Evolutionary conservation across 2,113 vertebrate genomes (phyloP).

Genomic region (Gambusia affinis): DNA sequence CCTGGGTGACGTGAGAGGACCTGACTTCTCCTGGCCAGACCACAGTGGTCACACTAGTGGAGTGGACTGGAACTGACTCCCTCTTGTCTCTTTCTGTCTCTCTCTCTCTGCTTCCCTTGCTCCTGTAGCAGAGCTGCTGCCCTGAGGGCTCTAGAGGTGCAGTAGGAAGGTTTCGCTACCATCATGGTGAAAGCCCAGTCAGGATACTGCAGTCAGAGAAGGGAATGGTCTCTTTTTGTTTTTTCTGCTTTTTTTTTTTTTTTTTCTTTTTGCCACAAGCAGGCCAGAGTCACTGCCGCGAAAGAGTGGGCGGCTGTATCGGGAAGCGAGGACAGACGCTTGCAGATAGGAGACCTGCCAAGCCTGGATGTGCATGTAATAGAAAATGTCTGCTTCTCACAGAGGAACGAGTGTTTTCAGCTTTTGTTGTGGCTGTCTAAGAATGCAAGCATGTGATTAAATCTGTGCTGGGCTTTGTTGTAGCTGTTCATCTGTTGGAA

Average conservation of each 20-base stretch:
- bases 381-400: slow-evolving; percentile 14
- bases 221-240: slow-evolving; percentile 41
- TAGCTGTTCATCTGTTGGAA: slow-evolving; percentile 29
- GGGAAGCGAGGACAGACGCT: slow-evolving; percentile 51
- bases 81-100: slow-evolving; percentile 3
- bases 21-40: slow-evolving; percentile 52
- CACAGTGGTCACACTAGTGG: slow-evolving; percentile 54
- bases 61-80: slow-evolving; percentile 48
- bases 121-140: slow-evolving; percentile 59
- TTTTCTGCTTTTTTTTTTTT: no score
- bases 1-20: slow-evolving; percentile 61
- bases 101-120: slow-evolving; percentile 23
- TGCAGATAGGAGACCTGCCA: slow-evolving; percentile 24
- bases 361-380: slow-evolving; percentile 20
- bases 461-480: slow-evolving; percentile 30
- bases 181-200: slow-evolving; percentile 44
- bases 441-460: slow-evolving; percentile 9
- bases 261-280: slow-evolving; percentile 49
- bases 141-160: slow-evolving; percentile 64
- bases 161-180: slow-evolving; percentile 53
- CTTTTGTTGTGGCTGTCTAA: slow-evolving; percentile 9
- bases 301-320: slow-evolving; percentile 43
- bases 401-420: not conserved
- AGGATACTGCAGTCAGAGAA: slow-evolving; percentile 62
- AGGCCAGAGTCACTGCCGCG: slow-evolving; percentile 52